Base-by-base conservation (phyloP, 1,140 invertebrate species). In the Proctacanthus coquilletti region DNA sequence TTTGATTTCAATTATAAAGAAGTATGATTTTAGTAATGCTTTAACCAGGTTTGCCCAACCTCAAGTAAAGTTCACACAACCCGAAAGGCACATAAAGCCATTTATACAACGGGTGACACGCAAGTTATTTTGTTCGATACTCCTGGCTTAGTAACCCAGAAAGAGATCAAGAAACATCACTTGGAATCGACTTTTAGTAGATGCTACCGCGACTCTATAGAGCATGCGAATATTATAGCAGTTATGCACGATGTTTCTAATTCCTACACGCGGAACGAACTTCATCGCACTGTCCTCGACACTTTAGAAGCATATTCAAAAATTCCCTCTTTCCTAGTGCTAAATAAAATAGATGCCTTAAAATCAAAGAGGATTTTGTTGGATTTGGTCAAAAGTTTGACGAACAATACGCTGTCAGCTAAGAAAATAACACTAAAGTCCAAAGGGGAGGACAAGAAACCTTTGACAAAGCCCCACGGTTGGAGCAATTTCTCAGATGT, bases 21-120 rank as follows among this genome's bases (percentile, higher is more conserved):
- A 23, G 11, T 38, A 11, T 4, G 9, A 37, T 17, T 33, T 11
- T 19, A n/a, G 21, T 17, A 29, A 17, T 33, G 8, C n/a, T 32
- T 17, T n/a, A 9, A 11, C 17, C 46, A 89, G 83, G 69, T 93
- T 37, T 88, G 86, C 60, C 74, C 87, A 20, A 74, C 81, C 9
- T 95, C 91, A 1, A 73, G 68, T 18, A 93, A 91, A 65, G 78
- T 87, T 13, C 89, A 97, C 49, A 95, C 91, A 10, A 97, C 92
- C 2, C 69, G 76, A 42, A 66, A 68, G 34, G 73, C 77, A 43
- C 69, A 75, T 2, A 68, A 71, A 49, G 84, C 79, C 11, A 71
- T 93, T 40, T 74, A 71, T 49, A 79, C 70, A 32, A 60, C 75
- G 41, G 72, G 71, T 11, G 64, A 83, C 44, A 81, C 79, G 5